phyloP scores from a whole-genome alignment of 2,113 vertebrate genomes.

The Psittacus erithacus region DNA sequence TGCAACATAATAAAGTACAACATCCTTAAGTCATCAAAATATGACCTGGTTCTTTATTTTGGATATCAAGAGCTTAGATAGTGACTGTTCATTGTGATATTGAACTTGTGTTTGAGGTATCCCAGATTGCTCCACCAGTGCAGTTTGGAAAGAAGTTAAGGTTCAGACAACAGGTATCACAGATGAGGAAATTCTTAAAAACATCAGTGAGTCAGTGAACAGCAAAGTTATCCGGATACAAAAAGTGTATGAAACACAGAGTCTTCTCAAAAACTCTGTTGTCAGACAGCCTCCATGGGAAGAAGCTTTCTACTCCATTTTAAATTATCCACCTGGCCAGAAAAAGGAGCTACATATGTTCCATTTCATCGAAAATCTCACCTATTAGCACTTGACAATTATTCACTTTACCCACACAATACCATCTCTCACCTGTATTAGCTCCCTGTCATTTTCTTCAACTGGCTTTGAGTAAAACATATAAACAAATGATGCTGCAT shows the following conservation, averaged over 20 bases:
- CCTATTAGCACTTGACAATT: not conserved
- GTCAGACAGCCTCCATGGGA: not conserved
- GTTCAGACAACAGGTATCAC: not conserved
- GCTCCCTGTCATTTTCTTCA: not conserved
- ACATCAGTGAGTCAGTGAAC: not conserved
- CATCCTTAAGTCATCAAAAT: not conserved
- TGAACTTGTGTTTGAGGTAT: not conserved
- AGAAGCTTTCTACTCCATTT: not conserved
- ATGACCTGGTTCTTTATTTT: not conserved
- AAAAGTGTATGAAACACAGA: rapidly evolving
- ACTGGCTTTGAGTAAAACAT: not conserved
- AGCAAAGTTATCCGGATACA: not conserved
- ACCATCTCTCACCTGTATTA: not conserved
- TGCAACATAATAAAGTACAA: not conserved
- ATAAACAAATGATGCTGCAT: not conserved
- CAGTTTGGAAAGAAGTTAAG: not conserved
- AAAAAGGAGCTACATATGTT: not conserved
- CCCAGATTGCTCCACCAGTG: not conserved
- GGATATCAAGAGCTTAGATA: not conserved
- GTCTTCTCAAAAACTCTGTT: not conserved
- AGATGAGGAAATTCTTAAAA: not conserved
- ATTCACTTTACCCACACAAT: not conserved
- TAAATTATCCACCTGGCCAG: not conserved
- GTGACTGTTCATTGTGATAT: not conserved
- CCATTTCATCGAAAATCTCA: not conserved